Evolutionary conservation across 2,797 vertebrate genomes (phyloP).

Genomic region (Sebastes nivosus): DNA sequence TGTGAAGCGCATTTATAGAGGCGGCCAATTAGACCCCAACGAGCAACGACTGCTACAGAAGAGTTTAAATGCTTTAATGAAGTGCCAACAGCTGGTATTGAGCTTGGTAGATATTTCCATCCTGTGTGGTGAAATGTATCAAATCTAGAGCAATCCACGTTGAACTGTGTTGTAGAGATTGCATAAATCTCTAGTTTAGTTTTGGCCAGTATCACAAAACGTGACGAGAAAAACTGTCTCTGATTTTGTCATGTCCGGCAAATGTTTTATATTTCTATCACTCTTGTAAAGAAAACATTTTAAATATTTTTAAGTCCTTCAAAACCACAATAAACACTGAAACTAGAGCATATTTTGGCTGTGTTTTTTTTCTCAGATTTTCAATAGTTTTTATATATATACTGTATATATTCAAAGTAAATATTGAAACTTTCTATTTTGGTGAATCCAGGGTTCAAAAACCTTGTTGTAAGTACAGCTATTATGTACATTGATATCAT

Average conservation of each 20-base stretch:
- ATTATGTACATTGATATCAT: too few species aligned
- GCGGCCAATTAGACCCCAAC: slow-evolving; percentile 8
- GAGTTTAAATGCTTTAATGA: slow-evolving; percentile 36
- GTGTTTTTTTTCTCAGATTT: too few species aligned
- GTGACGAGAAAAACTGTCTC: not conserved
- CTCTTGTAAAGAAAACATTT: not conserved
- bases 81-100: slow-evolving; percentile 21
- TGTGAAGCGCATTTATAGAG: slow-evolving; percentile 6
- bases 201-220: not conserved
- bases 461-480: too few species aligned
- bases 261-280: not conserved
- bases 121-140: not conserved
- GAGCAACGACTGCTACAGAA: slow-evolving; percentile 37
- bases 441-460: too few species aligned
- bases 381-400: not conserved
- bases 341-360: not conserved
- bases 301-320: too few species aligned
- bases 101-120: not conserved
- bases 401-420: too few species aligned
- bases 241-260: not conserved
- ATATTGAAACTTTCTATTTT: too few species aligned
- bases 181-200: not conserved
- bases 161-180: not conserved
- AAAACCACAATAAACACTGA: not conserved
- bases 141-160: not conserved